A percentile compares a stretch with the other conserved stretches of the same genome.
These are phyloP conservation scores for Idaea biselata DNA, from an alignment of 2,888 invertebrate genomes.

Conservation along the genomic window DNA sequence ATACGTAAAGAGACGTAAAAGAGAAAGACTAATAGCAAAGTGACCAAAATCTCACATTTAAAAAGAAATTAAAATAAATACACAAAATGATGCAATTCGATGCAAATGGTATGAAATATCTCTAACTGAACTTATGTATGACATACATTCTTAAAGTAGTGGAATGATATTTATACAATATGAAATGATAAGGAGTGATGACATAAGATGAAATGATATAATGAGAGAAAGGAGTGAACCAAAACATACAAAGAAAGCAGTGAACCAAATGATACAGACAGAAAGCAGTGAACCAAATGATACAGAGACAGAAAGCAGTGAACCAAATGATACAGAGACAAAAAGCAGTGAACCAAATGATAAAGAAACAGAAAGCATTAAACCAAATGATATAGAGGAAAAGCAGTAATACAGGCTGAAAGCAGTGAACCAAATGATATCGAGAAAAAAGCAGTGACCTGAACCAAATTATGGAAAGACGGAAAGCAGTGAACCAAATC, in stretches of 20 bases:
- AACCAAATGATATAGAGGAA: too few relatives aligned
- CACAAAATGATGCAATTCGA: not conserved
- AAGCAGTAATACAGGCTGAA: too few relatives aligned
- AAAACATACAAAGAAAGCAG: too few relatives aligned
- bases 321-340: not conserved
- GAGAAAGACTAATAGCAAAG: too few relatives aligned
- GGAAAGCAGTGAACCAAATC: too few relatives aligned
- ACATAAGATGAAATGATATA: not conserved
- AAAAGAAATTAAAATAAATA: not conserved
- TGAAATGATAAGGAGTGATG: not conserved
- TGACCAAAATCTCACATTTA: not conserved
- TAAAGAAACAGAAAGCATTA: too few relatives aligned
- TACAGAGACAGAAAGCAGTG: not conserved
- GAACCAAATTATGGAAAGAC: too few relatives aligned
- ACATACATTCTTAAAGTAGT: conserved; percentile 3
- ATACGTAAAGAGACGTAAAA: too few relatives aligned
- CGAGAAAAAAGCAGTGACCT: too few relatives aligned
- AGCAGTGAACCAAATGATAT: too few relatives aligned
- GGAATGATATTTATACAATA: not conserved
- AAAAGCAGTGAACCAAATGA: not conserved
- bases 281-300: not conserved
- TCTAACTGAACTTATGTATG: not conserved
- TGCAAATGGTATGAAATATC: too few relatives aligned
- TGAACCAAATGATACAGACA: not conserved
- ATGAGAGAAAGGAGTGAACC: too few relatives aligned